Evolutionary conservation across 2,888 invertebrate species (phyloP), one percentile per base, ranked within the genome.

Genomic region (Trichogramma evanescens): DNA sequence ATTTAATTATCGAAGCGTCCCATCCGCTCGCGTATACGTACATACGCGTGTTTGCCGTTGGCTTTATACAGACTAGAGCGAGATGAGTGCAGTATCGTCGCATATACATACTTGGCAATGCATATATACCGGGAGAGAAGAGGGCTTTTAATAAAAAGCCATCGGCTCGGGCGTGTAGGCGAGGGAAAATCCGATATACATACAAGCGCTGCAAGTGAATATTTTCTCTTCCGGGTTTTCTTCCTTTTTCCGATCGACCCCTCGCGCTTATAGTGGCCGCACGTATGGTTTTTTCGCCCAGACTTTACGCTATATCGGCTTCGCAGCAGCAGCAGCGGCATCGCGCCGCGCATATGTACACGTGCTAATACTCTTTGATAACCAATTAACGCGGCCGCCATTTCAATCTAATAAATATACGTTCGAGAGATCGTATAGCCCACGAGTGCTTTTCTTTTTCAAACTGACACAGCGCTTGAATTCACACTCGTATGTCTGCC

Each of bases 311-410:
- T 65, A 65, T 71, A 71, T 72, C 69, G 70, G 69, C 69, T 66
- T 63, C 62, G 68, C 67, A 62, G 65, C 68, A 56, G 6, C 13
- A 13, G 26, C 26, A 26, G 26, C 26, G 26, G 26, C 26, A 26
- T 26, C 26, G 26, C 26, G 3, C 26, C 1, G 26, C 3, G 26
- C 26, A 26, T 26, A 26, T 26, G 26, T 26, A 26, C 26, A 26
- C 68, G 67, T 66, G 69, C 68, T 73, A 73, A 73, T 74, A 71
- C 69, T 70, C 72, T 75, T 75, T 76, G 74, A 75, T 75, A 73
- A 73, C 70, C 74, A 75, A 76, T 76, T 75, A 74, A 70, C 69
- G 68, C 69, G 69, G 69, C 66, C 68, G 65, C 65, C 26, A 26
- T 26, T 26, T 26, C 26, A 26, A 26, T 26, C 26, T 26, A 26